Percentiles rank a stretch among this genome's conserved stretches.
phyloP scores from a whole-genome alignment of 2,797 vertebrate species.

The Characodon lateralis region DNA sequence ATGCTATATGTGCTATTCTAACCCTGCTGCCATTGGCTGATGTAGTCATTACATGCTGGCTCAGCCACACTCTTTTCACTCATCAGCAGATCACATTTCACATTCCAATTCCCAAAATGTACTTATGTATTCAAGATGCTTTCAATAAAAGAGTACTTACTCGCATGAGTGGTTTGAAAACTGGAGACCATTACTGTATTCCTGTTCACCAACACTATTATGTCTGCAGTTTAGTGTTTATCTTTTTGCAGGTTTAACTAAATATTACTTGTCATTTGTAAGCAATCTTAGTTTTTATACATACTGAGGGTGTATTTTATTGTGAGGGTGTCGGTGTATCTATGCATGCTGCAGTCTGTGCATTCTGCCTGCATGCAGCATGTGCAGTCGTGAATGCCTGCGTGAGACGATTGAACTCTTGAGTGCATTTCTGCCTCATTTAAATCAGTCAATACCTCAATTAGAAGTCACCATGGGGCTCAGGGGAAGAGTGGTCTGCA shows the following conservation, averaged over 20 bases:
- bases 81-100: slow-evolving; percentile 68
- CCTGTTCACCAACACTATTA: slow-evolving; percentile 31
- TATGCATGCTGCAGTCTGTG: slow-evolving; percentile 6
- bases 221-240: slow-evolving; percentile 14
- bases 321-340: slow-evolving; percentile 14
- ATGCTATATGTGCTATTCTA: slow-evolving; percentile 8
- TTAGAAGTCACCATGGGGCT: slow-evolving; percentile 76
- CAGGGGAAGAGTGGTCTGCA: slow-evolving; percentile 66
- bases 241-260: slow-evolving; percentile 26
- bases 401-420: slow-evolving; percentile 51
- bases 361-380: slow-evolving; percentile 7
- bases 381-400: slow-evolving; percentile 19
- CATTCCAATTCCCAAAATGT: slow-evolving; percentile 71
- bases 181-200: slow-evolving; percentile 68
- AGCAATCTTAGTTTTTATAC: slow-evolving; percentile 1
- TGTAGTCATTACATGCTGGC: slow-evolving; percentile 37
- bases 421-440: slow-evolving; percentile 83
- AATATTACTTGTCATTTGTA: slow-evolving; percentile 20
- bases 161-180: slow-evolving; percentile 70
- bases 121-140: slow-evolving; percentile 57
- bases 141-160: slow-evolving; percentile 68
- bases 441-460: slow-evolving; percentile 83
- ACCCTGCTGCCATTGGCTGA: slow-evolving; percentile 38
- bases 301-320: slow-evolving; percentile 1
- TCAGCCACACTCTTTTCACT: slow-evolving; percentile 50